Conservation (phyloP, 1,140 invertebrate genomes). For the Cherax quadricarinatus region DNA sequence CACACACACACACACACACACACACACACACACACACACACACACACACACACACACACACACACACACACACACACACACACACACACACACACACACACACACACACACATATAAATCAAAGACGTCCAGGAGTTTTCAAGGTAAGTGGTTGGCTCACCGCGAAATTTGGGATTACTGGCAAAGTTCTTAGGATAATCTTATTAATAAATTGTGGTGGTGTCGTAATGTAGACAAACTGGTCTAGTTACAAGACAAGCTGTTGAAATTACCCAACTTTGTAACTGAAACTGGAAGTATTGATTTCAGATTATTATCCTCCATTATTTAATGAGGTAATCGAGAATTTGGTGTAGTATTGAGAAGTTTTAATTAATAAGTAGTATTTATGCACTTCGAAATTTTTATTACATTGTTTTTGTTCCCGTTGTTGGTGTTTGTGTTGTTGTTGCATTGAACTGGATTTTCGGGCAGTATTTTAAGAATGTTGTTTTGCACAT, state of each 20-base stretch:
- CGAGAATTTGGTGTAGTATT: no score
- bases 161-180: background rate
- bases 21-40: no score
- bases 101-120: background rate
- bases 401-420: no score
- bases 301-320: background rate
- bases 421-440: no score
- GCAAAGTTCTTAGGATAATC: background rate
- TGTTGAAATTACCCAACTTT: background rate
- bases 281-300: background rate
- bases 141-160: background rate
- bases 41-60: no score
- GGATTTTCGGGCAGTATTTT: no score
- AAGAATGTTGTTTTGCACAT: no score
- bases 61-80: no score
- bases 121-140: background rate
- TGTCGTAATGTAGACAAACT: background rate
- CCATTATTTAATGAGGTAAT: background rate
- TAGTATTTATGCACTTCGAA: no score
- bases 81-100: background rate
- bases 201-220: background rate
- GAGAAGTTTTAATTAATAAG: no score
- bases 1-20: no score
- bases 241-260: background rate
- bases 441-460: no score